Evolutionary conservation across 2,797 vertebrate species (phyloP), one percentile per base, ranked within the genome.

Genomic region (Ptychobarbus kaznakovi): DNA sequence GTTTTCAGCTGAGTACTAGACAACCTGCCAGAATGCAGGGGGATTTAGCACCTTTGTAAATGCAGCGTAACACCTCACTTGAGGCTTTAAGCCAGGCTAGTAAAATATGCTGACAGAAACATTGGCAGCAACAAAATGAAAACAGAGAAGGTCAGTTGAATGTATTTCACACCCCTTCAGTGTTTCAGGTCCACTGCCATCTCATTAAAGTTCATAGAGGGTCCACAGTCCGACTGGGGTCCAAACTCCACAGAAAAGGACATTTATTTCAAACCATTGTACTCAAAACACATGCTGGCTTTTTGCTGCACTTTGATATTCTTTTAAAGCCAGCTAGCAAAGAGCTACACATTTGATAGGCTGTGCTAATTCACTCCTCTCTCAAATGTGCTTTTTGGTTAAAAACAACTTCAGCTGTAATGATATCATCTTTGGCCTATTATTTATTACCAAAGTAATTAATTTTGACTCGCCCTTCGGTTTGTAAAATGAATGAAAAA

Each of bases 31-130:
- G 74, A 83, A 82, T 35, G 70, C 56, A 49, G 81, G 58, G 68
- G 25, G 70, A 49, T 69, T n/a, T 73, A 20, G 63, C 63, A 76
- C 20, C 22, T 80, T 78, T 86, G 46, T 80, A 77, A 83, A 80
- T 77, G 49, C 56, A 74, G 76, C 58, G 56, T 51, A 74, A 65
- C 56, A 75, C 56, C 68, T 80, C 61, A 79, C 80, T 25, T 6
- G 53, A 87, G 35, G 69, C 68, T 70, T 63, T 65, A n/a, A 53
- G 12, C 28, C 42, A 69, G 42, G 18, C 74, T 42, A 42, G 44
- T 51, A 84, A 46, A 84, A 79, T 61, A 22, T 58, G 35, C 66
- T 75, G 77, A 84, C 63, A 80, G 86, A 77, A 86, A 80, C 74
- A 53, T 40, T 44, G 53, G 42, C 42, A 63, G 63, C n/a, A 58